Conservation (phyloP, 1,140 invertebrate species). For the Rhagoletis zephyria region DNA sequence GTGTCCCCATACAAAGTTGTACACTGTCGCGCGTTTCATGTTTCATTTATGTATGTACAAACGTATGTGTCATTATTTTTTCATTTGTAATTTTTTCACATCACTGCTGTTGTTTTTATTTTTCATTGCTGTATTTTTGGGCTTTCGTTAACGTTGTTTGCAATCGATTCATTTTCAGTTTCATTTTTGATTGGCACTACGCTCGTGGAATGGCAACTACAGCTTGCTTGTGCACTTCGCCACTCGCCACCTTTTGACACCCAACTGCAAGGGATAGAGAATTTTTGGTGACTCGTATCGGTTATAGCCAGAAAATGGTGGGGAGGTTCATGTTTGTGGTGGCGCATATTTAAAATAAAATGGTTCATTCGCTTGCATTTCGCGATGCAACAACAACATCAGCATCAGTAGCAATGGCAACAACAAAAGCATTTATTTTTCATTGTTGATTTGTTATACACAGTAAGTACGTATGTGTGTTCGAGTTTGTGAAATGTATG, state of each 20-base stretch:
- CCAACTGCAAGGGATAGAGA: neutral
- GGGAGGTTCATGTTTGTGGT: constrained; percentile 35
- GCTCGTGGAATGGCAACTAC: neutral
- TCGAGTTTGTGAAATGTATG: neutral
- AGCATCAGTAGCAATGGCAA: neutral
- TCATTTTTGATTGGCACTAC: constrained; percentile 50
- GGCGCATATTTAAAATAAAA: constrained; percentile 47
- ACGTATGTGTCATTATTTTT: neutral
- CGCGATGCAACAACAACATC: neutral
- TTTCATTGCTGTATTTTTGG: constrained; percentile 35
- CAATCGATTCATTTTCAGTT: constrained; percentile 54
- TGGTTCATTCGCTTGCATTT: constrained; percentile 27
- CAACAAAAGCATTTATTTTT: constrained; percentile 41
- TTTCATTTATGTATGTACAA: constrained; percentile 1
- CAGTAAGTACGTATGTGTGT: neutral
- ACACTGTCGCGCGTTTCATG: constrained; percentile 42
- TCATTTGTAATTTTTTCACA: neutral
- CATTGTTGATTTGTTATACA: constrained; percentile 38
- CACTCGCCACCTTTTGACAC: neutral
- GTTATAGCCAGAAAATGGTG: neutral
- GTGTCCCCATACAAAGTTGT: neutral
- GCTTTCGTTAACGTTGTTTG: constrained; percentile 27
- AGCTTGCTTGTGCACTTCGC: neutral
- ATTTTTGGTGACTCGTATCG: neutral
- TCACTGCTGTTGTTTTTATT: neutral